Base-by-base conservation (phyloP, 2,113 vertebrate genomes). In the Phycodurus eques region DNA sequence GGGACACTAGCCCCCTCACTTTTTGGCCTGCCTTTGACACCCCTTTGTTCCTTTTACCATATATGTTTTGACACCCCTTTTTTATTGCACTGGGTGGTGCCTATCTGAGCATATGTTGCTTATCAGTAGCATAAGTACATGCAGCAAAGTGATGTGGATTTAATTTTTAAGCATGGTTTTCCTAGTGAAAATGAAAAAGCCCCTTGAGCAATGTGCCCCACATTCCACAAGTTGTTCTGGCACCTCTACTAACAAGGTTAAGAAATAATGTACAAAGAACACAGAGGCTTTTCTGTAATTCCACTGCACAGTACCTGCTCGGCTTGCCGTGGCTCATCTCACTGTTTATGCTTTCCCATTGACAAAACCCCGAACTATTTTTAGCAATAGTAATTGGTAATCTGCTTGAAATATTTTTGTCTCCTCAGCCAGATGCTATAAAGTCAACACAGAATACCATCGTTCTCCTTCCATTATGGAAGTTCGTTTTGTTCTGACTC, bases 201-300 rank as follows among this genome's bases (percentile, higher is more conserved):
- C 35, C 35, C 35, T 6, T 39, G 35, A 39, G 35, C 35, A 39
- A 3, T 39, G 35, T 6, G 35, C 35, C 35, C 35, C 35, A 39
- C 35, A 6, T 39, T 39, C 35, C 6, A 39, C 35, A 39, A 39
- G 35, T 39, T 39, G 35, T 39, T 39, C 35, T 6, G 4, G 35
- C 35, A 39, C 35, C 35, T 39, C 35, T 5, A 6, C 35, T 6
- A 39, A 39, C 35, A 39, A 39, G 17, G 17, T 42, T 42, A 17
- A 9, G 31, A 11, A 8, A 20, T 39, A 11, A 8, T 42, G 35
- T 61, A 2, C 2, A 51, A 14, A 63, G 75, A 73, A 76, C 70
- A 71, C 53, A 22, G 14, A 59, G 2, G 31, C 39, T 57, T 71
- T 51, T 42, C 78, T 75, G 65, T 75, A 77, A 63, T 63, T 63